Conservation (phyloP, 2,113 vertebrate genomes). For the Syngnathus typhle region DNA sequence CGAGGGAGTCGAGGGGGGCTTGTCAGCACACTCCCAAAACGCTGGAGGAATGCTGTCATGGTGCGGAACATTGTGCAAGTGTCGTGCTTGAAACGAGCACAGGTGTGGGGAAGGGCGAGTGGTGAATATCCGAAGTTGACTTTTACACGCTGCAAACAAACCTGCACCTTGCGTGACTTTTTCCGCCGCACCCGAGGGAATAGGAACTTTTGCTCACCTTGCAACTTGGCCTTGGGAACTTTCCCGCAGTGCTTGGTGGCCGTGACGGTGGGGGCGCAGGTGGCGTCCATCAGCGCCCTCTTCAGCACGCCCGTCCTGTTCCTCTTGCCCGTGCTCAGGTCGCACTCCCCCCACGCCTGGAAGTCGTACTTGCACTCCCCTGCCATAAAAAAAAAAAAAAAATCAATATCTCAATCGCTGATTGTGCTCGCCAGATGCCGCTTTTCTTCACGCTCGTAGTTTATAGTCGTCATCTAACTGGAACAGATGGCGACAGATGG, state of each 20-base stretch:
- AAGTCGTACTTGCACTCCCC: slow-evolving; percentile 97
- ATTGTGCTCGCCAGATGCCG: neutral
- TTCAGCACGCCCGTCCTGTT: slow-evolving; percentile 86
- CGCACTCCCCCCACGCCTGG: slow-evolving; percentile 95
- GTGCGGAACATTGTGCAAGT: neutral
- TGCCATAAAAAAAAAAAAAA: slow-evolving; percentile 44
- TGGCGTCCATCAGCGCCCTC: slow-evolving; percentile 87
- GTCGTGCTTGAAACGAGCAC: neutral
- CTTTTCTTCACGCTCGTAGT: neutral
- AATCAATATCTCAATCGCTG: slow-evolving; percentile 19
- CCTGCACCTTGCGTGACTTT: neutral
- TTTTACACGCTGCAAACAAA: neutral
- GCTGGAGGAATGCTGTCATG: neutral
- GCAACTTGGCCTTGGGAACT: slow-evolving; percentile 86
- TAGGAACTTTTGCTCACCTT: slow-evolving; percentile 71
- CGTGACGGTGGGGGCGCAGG: slow-evolving; percentile 84
- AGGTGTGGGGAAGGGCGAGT: neutral
- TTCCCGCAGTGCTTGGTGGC: slow-evolving; percentile 94
- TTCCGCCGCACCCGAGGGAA: neutral
- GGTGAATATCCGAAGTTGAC: neutral
- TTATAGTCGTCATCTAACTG: slow-evolving; percentile 5
- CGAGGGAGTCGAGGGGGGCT: neutral
- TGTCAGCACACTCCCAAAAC: neutral
- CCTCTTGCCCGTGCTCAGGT: slow-evolving; percentile 84
- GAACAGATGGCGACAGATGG: slow-evolving; percentile 21